Evolutionary conservation across 2,113 vertebrate genomes (phyloP), one percentile per base, ranked within the genome.

Genomic region (Antennarius striatus): DNA sequence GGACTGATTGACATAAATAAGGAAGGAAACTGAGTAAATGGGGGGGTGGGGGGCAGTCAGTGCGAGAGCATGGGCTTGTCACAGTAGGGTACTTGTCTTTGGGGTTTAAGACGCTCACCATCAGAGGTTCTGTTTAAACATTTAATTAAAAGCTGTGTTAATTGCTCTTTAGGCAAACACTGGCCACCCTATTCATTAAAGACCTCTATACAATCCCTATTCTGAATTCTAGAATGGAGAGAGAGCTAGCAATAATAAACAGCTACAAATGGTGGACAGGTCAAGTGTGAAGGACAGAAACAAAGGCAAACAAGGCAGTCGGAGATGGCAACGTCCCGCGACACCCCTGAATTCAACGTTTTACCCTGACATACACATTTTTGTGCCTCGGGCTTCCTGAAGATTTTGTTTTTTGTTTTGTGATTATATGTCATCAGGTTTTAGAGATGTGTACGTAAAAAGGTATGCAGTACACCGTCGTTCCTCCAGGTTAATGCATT

Each of bases 121-220:
- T 93, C 93, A 93, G 93, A 90, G 92, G 90, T 94, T 94, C 92
- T 90, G 90, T 93, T 95, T 93, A 94, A 88, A 95, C 92, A 92
- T 91, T 90, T 98, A 97, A 98, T 97, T 97, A 98, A 98, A 94
- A 93, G 91, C 93, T 85, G 92, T 93, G 95, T 94, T 98, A 98
- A 97, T 98, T 96, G 95, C 93, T 95, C 92, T 91, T 89, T 86
- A 93, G 90, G 92, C 91, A 92, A 94, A 91, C 83, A 78, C 53
- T 89, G 93, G 94, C 91, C 91, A 93, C 68, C 75, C 90, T 93
- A 91, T 93, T 92, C 93, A 95, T 95, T 95, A 93, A 92, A 91
- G 90, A 84, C 84, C 87, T 89, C 92, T 68, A 61, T 66, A 58
- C 89, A 90, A 92, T 71, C 56, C 64, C 67, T 69, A 65, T 40